phyloP scores from a whole-genome alignment of 2,113 vertebrate species.

The Agelaius tricolor region DNA sequence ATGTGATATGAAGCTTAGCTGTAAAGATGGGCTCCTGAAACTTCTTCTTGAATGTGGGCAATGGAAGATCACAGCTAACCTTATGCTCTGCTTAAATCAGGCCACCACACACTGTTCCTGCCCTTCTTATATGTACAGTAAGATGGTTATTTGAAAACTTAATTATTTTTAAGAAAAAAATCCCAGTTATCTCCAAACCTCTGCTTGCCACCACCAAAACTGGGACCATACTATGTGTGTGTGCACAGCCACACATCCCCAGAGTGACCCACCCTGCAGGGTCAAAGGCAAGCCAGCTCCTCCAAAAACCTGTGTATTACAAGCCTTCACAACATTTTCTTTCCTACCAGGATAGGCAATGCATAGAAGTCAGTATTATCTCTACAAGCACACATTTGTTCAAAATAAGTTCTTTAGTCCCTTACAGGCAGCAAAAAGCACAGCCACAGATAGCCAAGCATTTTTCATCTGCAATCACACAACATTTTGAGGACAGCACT shows the following conservation, averaged over 20 bases:
- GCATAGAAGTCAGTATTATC: background rate
- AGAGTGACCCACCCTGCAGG: background rate
- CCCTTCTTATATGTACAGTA: background rate
- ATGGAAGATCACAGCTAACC: slow-evolving; percentile 32
- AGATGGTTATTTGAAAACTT: background rate
- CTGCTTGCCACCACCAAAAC: background rate
- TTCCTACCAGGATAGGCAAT: background rate
- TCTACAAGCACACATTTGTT: background rate
- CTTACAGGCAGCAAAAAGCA: background rate
- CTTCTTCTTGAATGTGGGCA: background rate
- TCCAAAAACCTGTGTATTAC: background rate
- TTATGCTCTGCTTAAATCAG: slow-evolving; percentile 10
- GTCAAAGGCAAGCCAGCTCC: background rate
- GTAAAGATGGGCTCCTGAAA: background rate
- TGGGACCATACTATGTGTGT: background rate
- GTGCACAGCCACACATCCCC: background rate
- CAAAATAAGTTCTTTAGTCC: background rate
- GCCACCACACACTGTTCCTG: background rate
- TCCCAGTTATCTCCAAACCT: background rate
- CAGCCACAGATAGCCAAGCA: background rate
- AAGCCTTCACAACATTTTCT: background rate
- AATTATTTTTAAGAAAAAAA: background rate
- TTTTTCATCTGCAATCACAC: background rate
- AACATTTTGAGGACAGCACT: background rate
- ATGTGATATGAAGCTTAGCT: background rate